Conservation (phyloP, 2,797 vertebrate genomes). For the Labeo calbasu region DNA sequence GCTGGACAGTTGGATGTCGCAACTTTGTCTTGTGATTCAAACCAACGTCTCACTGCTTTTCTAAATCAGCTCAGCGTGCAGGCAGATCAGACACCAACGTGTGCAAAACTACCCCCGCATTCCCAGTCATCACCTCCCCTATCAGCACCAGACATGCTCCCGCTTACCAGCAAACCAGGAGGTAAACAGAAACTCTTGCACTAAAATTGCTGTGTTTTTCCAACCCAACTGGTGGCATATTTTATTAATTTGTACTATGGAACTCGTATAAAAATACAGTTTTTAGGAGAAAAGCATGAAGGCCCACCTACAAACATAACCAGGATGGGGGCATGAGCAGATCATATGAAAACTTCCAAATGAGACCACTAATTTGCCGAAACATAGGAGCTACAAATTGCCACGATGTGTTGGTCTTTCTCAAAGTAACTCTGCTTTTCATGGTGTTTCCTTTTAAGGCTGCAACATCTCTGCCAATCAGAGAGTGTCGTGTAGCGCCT, state of each 20-base stretch:
- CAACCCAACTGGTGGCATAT: background rate
- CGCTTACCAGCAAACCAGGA: background rate
- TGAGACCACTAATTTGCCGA: background rate
- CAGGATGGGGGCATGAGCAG: too few relatives aligned
- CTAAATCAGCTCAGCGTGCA: background rate
- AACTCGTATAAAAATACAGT: background rate
- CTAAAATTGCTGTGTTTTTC: background rate
- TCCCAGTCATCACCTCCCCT: too few relatives aligned
- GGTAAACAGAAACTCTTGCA: background rate
- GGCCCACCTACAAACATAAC: too few relatives aligned
- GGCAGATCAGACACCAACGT: background rate
- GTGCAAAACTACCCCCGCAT: background rate
- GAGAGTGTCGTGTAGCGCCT: slow-evolving; percentile 59
- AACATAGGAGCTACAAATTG: background rate
- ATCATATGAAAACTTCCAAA: background rate
- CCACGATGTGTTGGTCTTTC: background rate
- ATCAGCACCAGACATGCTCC: background rate
- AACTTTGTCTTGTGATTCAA: slow-evolving; percentile 26
- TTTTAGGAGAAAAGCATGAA: too few relatives aligned
- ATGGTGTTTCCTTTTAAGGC: slow-evolving; percentile 54
- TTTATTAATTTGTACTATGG: background rate
- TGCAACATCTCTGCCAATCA: slow-evolving; percentile 61
- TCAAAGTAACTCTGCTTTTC: background rate
- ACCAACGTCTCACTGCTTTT: background rate
- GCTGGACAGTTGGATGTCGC: slow-evolving; percentile 17